A percentile compares a stretch with the other conserved stretches of the same genome.
phyloP scores from a whole-genome alignment of 2,113 vertebrate genomes.

The Pterophyllum scalare region DNA sequence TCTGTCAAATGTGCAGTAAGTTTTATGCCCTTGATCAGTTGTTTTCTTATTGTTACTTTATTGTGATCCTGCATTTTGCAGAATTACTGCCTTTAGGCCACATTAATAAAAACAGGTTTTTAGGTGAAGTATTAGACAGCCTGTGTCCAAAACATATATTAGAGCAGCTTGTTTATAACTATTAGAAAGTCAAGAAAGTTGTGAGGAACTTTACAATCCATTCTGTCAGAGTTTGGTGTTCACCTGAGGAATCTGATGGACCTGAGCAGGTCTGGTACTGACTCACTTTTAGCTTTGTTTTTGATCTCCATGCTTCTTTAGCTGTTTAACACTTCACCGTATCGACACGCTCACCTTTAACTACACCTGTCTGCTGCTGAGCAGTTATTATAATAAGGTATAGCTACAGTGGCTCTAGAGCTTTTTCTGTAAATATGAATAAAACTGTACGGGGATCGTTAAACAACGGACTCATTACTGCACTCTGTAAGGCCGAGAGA shows the following conservation, averaged over 20 bases:
- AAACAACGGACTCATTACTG: not conserved
- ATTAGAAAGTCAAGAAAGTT: too few relatives aligned
- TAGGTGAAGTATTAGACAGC: too few relatives aligned
- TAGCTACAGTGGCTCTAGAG: not conserved
- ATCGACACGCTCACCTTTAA: not conserved
- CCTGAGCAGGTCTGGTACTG: accelerated
- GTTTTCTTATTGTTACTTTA: not conserved
- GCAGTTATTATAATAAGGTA: not conserved
- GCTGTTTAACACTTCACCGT: not conserved
- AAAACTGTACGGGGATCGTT: not conserved
- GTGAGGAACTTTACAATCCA: too few relatives aligned
- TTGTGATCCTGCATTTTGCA: too few relatives aligned
- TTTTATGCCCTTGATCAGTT: not conserved
- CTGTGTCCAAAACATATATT: too few relatives aligned
- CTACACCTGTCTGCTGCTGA: not conserved
- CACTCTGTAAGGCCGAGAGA: not conserved
- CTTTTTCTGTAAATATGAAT: slow-evolving; percentile 3
- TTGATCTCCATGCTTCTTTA: not conserved
- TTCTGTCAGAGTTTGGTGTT: not conserved
- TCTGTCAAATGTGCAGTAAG: not conserved
- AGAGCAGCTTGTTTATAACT: too few relatives aligned
- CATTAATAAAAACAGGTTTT: too few relatives aligned
- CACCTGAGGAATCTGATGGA: not conserved
- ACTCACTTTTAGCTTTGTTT: not conserved
- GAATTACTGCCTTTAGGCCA: too few relatives aligned